Base-by-base conservation (phyloP, 2,797 vertebrate species). In the Heteromormyrus szaboi region DNA sequence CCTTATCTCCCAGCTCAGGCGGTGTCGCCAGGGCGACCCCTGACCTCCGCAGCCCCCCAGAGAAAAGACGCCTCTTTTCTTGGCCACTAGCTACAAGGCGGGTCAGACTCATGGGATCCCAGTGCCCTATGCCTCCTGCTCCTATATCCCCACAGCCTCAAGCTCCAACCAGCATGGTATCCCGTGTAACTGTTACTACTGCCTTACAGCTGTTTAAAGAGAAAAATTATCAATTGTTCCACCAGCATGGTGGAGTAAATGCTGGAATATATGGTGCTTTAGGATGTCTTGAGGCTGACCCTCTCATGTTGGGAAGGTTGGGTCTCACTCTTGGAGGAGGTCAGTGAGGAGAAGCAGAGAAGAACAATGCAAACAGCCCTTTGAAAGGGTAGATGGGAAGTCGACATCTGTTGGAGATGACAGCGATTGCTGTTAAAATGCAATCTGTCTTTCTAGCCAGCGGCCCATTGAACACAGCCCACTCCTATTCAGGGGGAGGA, bases 391-490 rank as follows among this genome's bases (percentile, higher is more conserved):
- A 94, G 94, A 94, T 95, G 95, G 94, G 95, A 96, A 95, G 94
- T 94, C 93, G 96, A 96, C 96, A 96, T 96, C 95, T 96, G 96
- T 95, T 96, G 93, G 94, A 95, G 95, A 96, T 96, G 96, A 96
- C 96, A 95, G 95, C 93, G 93, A 96, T 96, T 94, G 95, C 95
- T 95, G 95, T 96, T 96, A 95, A 95, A 95, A 94, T 92, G 91
- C 95, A 95, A 95, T 96, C 94, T 95, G 95, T 95, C 94, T 95
- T 92, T 92, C 94, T 95, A 95, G 94, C 95, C 95, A 94, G 92
- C 90, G 93, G 93, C 95, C 95, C 94, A 94, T 96, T 95, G 94
- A 95, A 90, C 92, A 65, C 41, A 89, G 87, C 91, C 89, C 92
- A 90, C 89, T 91, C 92, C 93, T 91, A 92, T 93, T 92, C 91